These are phyloP conservation scores for Falcunculus frontatus DNA, from an alignment of 2,113 vertebrate species.

Conservation along the genomic window DNA sequence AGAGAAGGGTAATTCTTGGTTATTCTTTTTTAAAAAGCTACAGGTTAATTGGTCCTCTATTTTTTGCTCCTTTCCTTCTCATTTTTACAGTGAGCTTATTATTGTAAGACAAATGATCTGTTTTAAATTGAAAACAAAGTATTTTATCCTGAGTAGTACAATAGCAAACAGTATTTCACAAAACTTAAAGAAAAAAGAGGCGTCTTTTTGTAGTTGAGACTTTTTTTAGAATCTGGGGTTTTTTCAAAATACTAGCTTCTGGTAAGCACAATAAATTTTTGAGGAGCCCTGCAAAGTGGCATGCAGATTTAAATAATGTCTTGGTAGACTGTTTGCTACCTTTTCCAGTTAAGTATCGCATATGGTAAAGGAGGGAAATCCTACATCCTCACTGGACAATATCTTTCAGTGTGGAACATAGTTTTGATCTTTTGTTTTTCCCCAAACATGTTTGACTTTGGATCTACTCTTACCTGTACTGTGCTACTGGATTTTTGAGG, in stretches of 20 bases:
- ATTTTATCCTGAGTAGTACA: neutral
- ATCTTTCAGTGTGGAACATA: neutral
- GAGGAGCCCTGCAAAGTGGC: neutral
- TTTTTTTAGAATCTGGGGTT: neutral
- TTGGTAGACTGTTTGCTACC: neutral
- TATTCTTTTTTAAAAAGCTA: neutral
- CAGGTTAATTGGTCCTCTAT: neutral
- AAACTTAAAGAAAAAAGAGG: accelerated
- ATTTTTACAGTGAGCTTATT: neutral
- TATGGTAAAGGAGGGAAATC: neutral
- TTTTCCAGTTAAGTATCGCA: neutral
- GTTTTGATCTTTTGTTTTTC: neutral
- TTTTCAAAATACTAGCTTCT: neutral
- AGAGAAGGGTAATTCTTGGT: neutral
- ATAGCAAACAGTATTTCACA: neutral
- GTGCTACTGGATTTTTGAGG: neutral
- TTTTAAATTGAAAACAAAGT: neutral
- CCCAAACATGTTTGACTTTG: neutral
- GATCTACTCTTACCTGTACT: neutral
- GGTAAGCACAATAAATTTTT: neutral
- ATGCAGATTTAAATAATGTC: neutral
- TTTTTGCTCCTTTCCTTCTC: neutral
- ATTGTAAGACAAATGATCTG: neutral
- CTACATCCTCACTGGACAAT: neutral
- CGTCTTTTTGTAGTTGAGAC: neutral